phyloP scores from a whole-genome alignment of 1,140 invertebrate genomes.

The Aphelinus atriplicis region DNA sequence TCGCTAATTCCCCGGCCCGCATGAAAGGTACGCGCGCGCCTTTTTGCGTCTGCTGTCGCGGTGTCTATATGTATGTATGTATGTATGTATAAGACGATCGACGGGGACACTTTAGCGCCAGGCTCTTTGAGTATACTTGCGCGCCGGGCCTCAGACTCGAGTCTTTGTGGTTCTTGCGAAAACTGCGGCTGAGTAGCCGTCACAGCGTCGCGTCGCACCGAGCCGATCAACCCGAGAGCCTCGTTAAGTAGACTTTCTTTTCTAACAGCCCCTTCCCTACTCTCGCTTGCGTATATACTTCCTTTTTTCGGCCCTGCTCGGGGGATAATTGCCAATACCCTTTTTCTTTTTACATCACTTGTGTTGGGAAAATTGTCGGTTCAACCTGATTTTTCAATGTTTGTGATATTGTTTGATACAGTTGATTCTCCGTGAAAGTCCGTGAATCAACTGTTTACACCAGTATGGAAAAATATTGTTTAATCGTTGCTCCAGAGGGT shows the following conservation, averaged over 20 bases:
- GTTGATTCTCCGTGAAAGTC: no score
- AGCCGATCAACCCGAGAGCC: slow-evolving; percentile 45
- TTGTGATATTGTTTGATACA: no score
- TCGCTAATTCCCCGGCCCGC: no score
- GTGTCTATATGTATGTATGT: not conserved
- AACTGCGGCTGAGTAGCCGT: slow-evolving; percentile 13
- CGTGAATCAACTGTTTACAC: no score
- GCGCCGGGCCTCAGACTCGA: slow-evolving; percentile 31
- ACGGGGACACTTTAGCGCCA: slow-evolving; percentile 19
- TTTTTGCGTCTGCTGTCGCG: not conserved
- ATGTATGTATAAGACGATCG: slow-evolving; percentile 1
- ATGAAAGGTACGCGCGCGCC: no score
- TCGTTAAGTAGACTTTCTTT: slow-evolving; percentile 33
- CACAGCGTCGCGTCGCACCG: slow-evolving; percentile 21
- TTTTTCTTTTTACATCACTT: not conserved
- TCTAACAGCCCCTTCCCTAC: slow-evolving; percentile 6
- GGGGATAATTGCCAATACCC: slow-evolving; percentile 26
- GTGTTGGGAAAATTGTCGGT: no score
- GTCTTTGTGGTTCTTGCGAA: slow-evolving; percentile 12
- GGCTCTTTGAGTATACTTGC: slow-evolving; percentile 17
- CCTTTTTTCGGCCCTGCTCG: not conserved
- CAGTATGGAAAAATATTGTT: no score
- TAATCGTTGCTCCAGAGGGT: no score
- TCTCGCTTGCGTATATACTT: slow-evolving; percentile 1
- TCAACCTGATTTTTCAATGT: no score